Base-by-base conservation (phyloP, 2,797 vertebrate genomes). In the Syngnathus acus region DNA sequence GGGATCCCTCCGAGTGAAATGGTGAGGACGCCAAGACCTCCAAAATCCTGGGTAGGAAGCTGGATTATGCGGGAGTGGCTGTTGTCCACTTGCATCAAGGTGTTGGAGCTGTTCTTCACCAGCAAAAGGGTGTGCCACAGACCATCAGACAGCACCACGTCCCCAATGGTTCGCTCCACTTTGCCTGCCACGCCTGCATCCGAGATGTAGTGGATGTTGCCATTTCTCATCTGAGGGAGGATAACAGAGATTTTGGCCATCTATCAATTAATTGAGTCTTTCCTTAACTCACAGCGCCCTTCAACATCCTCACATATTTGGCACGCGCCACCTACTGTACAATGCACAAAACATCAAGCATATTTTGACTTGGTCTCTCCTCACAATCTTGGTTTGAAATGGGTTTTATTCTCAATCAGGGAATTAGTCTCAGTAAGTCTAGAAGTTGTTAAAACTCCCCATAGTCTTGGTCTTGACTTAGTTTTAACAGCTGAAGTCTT, bases 1-100 rank as follows among this genome's bases (percentile, higher is more conserved):
- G 94, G 93, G 61, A 94, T 91, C 54, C 97, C 97, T 54, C 97
- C 97, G 19, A 99, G 88, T 5, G 95, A 97, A n/a, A 98, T 75
- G 4, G 93, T 95, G 51, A 94, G 81, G 42, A 99, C 94, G 0
- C 91, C 77, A 0, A 96, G 86, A 2, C 96, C 95, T 4, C 96
- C 95, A 0, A 99, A 99, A 85, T 99, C 94, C 80, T 99, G 97
- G 0, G 96, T 98, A 40, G 90, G 39, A 0, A 94, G 95, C 60
- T 88, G 84, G 43, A 98, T 90, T 42, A 94, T 83, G 76, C 91
- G 87, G 50, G 80, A 82, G 45, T 91, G 88, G 26, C 82, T 63
- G 66, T 81, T 75, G 77, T 98, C 96, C 0, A 98, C 78, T 0
- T 87, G 91, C 57, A 98, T 69, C 10, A 89, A 1, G 0, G 96